Evolutionary conservation across 2,797 vertebrate genomes (phyloP).

Genomic region (Sebastes glaucus): DNA sequence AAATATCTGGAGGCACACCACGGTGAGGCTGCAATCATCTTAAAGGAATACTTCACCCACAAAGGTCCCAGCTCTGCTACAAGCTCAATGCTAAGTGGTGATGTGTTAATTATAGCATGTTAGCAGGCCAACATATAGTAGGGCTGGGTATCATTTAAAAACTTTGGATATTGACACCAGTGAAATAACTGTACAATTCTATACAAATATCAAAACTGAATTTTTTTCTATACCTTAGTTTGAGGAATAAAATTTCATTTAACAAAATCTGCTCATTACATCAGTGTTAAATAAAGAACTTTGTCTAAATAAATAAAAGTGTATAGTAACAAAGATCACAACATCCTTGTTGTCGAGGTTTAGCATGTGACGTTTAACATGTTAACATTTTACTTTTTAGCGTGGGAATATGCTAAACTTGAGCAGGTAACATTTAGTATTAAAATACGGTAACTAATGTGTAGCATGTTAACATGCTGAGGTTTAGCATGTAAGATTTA

Average conservation of each 20-base stretch:
- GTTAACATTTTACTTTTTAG: background rate
- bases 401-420: background rate
- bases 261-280: background rate
- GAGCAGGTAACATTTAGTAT: background rate
- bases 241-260: background rate
- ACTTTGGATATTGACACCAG: background rate
- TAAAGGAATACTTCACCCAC: background rate
- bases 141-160: background rate
- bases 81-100: background rate
- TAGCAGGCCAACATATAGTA: too few species aligned
- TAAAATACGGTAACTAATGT: background rate
- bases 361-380: background rate
- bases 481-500: background rate
- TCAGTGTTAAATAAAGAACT: background rate
- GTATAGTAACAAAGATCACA: background rate
- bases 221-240: background rate
- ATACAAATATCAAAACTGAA: accelerated
- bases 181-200: too few species aligned
- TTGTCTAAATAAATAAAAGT: background rate
- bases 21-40: accelerated
- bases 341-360: background rate
- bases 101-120: background rate
- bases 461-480: background rate
- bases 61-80: background rate
- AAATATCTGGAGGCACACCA: background rate